Evolutionary conservation across 1,140 invertebrate genomes (phyloP), one percentile per base, ranked within the genome.

Genomic region (Oreohelix idahoensis): DNA sequence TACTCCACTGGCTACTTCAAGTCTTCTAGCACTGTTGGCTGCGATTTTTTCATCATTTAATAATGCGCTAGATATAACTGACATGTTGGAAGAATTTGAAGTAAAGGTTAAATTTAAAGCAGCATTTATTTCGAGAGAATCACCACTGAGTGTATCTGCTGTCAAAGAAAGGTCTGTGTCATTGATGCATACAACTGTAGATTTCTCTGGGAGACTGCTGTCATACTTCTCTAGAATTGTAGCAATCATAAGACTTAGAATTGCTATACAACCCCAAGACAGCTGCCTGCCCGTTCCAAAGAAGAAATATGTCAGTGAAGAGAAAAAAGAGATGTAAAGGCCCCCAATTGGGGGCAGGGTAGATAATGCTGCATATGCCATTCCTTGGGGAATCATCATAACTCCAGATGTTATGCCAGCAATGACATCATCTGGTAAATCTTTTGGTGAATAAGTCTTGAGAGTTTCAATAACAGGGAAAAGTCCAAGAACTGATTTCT

Each of bases 241-340:
- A 29, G 89, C 92, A 23, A 93, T 89, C 92, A 93, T 93, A 15
- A 93, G 83, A 49, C 91, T 89, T 20, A 93, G 86, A 45, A 93
- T 89, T n/a, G 92, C 92, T 78, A 93, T 92, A 66, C 91, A 89
- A 94, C 98, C 98, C 93, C 98, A 96, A 1, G 97, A 98, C 32
- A 97, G 95, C 88, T 99, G 98, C 71, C 95, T 94, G 0, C 97
- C 98, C 10, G 97, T 98, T 42, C 97, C 98, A 81, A 99, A 95
- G 71, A 99, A 93, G 78, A 96, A 95, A 91, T 99, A 99, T 11
- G 98, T 93, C 0, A 99, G 91, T 0, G 97, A 95, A 2, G 97
- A 97, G 93, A 98, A 98, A 88, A 99, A 97, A 0, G 97, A 97
- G 94, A 98, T 97, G 92, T 98, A 98, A 4, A 99, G 94, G 11